Evolutionary conservation across 2,888 invertebrate species (phyloP).

Genomic region (Hirtodrosophila trivittata): DNA sequence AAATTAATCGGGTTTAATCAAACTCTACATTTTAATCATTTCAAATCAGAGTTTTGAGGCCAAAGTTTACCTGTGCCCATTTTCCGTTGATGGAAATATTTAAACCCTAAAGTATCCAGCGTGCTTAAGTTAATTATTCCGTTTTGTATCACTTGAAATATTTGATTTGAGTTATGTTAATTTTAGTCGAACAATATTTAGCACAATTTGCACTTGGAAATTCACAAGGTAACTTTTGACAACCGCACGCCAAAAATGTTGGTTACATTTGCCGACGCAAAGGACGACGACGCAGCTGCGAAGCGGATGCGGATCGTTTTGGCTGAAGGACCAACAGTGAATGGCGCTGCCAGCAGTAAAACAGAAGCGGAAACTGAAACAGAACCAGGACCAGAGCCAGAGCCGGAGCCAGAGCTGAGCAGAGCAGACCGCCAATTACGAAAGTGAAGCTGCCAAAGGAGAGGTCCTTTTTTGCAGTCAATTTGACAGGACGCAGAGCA

Average conservation of each 20-base stretch:
- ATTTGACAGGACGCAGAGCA: slow-evolving; percentile 76
- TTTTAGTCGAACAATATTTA: slow-evolving; percentile 2
- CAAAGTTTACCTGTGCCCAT: slow-evolving; percentile 83
- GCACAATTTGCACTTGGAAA: slow-evolving; percentile 19
- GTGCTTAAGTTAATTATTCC: slow-evolving; percentile 53
- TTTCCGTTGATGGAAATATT: slow-evolving; percentile 84
- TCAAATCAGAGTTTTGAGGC: no score
- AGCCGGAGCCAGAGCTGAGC: slow-evolving; percentile 36
- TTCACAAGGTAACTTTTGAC: slow-evolving; percentile 26
- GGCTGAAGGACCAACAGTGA: slow-evolving; percentile 81
- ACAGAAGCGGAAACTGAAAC: slow-evolving; percentile 28
- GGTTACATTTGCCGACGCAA: slow-evolving; percentile 59
- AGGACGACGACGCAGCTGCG: slow-evolving; percentile 43
- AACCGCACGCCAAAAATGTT: slow-evolving; percentile 34
- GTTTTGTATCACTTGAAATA: neutral
- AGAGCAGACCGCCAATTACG: slow-evolving; percentile 82
- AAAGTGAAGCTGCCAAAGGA: slow-evolving; percentile 81
- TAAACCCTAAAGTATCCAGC: slow-evolving; percentile 84
- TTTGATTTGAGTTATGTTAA: neutral
- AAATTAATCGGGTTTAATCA: no score
- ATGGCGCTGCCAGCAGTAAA: slow-evolving; percentile 52
- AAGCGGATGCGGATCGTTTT: slow-evolving; percentile 68
- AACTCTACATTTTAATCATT: no score
- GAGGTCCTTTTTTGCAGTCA: slow-evolving; percentile 81
- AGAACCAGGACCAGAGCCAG: slow-evolving; percentile 22